phyloP scores from a whole-genome alignment of 2,888 invertebrate species.

The Lasioglossum zephyrum region DNA sequence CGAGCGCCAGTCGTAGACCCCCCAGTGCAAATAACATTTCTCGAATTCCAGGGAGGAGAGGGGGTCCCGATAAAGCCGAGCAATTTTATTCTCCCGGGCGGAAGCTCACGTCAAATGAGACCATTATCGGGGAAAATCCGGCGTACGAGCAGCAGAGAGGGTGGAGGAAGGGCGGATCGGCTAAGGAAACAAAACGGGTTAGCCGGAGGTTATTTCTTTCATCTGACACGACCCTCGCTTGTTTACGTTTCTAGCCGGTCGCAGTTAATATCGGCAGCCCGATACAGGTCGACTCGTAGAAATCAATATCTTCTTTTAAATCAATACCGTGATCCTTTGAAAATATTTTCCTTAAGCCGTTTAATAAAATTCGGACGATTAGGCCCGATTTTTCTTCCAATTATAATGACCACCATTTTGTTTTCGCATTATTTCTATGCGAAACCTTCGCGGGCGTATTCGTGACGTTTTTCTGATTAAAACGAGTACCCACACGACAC shows the following conservation, averaged over 20 bases:
- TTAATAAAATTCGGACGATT: neutral
- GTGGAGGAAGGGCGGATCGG: neutral
- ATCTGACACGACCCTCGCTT: slow-evolving; percentile 10
- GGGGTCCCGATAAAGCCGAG: slow-evolving; percentile 39
- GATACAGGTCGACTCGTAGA: neutral
- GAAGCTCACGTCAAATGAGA: slow-evolving; percentile 47
- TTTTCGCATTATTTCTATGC: neutral
- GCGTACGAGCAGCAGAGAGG: neutral
- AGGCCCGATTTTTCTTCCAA: neutral
- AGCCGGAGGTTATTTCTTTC: slow-evolving; percentile 23
- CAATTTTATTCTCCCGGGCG: slow-evolving; percentile 45
- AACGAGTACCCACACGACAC: neutral
- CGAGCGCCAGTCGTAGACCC: neutral
- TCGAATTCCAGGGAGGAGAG: slow-evolving; percentile 18
- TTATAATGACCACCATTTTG: neutral
- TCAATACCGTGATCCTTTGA: neutral
- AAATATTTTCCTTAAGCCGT: neutral
- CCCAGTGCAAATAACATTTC: slow-evolving; percentile 49
- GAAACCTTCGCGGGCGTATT: neutral
- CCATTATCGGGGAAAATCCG: slow-evolving; percentile 33
- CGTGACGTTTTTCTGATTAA: neutral
- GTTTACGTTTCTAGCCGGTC: neutral
- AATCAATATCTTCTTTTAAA: neutral
- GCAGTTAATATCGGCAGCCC: neutral
- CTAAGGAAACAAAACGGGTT: neutral